These are phyloP conservation scores for Maniola jurtina DNA, from an alignment of 1,140 invertebrate species.

Conservation along the genomic window DNA sequence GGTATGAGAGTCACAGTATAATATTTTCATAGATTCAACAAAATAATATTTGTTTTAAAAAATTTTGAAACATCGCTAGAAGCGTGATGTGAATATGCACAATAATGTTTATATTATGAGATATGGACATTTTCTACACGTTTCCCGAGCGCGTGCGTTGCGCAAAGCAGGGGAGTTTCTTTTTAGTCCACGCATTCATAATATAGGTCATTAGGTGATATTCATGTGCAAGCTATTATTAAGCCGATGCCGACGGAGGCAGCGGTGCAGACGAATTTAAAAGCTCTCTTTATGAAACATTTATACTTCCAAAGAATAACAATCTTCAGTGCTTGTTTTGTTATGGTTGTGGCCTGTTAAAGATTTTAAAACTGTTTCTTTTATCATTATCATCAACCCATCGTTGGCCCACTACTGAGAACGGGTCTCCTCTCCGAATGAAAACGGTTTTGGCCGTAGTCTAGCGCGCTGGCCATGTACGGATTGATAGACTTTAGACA, in stretches of 20 bases:
- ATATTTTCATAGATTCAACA: too few species aligned
- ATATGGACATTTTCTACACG: neutral
- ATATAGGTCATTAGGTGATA: slow-evolving; percentile 61
- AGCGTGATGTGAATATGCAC: too few species aligned
- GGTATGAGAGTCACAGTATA: too few species aligned
- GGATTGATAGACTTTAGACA: too few species aligned
- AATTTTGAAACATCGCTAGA: too few species aligned
- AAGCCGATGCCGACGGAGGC: slow-evolving; percentile 27
- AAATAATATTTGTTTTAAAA: too few species aligned
- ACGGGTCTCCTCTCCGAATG: too few species aligned
- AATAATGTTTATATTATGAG: neutral
- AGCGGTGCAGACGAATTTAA: slow-evolving; percentile 28
- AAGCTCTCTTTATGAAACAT: slow-evolving; percentile 25
- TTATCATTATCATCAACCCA: neutral
- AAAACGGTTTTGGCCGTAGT: too few species aligned
- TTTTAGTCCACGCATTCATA: slow-evolving; percentile 52
- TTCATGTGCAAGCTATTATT: slow-evolving; percentile 42
- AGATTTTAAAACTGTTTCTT: neutral
- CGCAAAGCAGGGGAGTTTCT: slow-evolving; percentile 47
- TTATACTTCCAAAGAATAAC: slow-evolving; percentile 9
- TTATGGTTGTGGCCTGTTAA: neutral
- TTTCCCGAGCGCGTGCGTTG: slow-evolving; percentile 43
- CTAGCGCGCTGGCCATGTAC: too few species aligned
- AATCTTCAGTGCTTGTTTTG: neutral
- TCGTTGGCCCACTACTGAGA: too few species aligned